A percentile compares a stretch with the other conserved stretches of the same genome.
Conservation (phyloP, 2,888 invertebrate species). For the Thysanoteuthis rhombus region DNA sequence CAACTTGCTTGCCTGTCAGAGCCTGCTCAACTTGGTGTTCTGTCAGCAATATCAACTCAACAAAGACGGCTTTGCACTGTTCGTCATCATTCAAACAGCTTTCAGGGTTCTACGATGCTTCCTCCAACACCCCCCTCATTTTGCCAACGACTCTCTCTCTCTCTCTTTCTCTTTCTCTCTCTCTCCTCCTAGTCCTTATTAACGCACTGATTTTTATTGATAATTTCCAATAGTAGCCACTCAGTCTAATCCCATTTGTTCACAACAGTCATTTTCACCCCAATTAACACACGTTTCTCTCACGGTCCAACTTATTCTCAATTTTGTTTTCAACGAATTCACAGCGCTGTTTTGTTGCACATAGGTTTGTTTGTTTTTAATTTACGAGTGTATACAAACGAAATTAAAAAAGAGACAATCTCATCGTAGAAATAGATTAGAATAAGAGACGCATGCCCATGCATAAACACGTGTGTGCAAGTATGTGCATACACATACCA, state of each 20-base stretch:
- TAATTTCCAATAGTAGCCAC: neutral
- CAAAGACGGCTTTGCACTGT: neutral
- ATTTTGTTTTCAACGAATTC: neutral
- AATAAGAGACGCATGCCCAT: neutral
- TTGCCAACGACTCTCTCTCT: neutral
- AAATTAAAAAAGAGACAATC: too few relatives aligned
- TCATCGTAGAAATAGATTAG: too few relatives aligned
- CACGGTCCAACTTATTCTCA: neutral
- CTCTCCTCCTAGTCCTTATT: neutral
- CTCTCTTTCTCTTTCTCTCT: neutral
- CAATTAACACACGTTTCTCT: neutral
- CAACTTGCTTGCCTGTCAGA: constrained; percentile 23
- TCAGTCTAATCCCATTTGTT: constrained; percentile 26
- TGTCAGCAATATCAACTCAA: neutral
- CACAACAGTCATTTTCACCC: neutral
- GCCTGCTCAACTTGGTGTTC: constrained; percentile 17
- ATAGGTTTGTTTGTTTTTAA: neutral
- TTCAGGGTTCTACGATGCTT: neutral
- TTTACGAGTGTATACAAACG: neutral
- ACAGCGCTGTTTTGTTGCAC: neutral
- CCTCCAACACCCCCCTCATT: neutral
- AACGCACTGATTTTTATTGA: constrained; percentile 12
- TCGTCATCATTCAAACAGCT: constrained; percentile 17
- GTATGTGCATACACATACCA: neutral
- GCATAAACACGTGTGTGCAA: neutral